Conservation (phyloP, 2,113 vertebrate genomes). For the Tiliqua scincoides region DNA sequence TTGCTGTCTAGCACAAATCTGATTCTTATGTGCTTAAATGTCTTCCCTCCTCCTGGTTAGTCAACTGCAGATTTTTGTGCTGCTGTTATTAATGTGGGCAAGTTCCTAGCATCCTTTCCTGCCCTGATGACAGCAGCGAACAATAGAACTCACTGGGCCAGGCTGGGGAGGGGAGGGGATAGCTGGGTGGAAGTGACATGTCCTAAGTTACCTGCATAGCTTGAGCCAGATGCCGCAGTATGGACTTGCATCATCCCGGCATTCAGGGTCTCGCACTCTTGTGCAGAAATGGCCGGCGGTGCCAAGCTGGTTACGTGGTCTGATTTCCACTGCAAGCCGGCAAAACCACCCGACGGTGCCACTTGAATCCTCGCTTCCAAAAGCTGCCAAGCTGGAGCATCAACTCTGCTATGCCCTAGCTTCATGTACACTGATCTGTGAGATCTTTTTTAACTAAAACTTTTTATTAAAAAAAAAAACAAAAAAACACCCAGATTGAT, state of each 20-base stretch:
- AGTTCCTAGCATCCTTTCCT: not conserved
- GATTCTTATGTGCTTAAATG: constrained; percentile 23
- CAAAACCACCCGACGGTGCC: constrained; percentile 58
- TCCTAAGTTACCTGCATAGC: constrained; percentile 39
- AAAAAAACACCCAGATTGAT: constrained; percentile 62
- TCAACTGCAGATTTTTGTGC: constrained; percentile 4
- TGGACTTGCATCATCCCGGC: constrained; percentile 78
- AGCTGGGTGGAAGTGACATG: constrained; percentile 28
- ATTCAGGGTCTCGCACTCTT: constrained; percentile 66
- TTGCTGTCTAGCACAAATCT: not conserved
- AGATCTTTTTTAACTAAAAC: constrained; percentile 68
- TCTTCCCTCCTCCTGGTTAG: not conserved
- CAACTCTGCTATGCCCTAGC: constrained; percentile 75
- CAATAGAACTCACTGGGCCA: constrained; percentile 35
- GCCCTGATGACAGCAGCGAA: constrained; percentile 1
- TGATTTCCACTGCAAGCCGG: constrained; percentile 51
- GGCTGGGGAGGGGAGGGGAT: constrained; percentile 23
- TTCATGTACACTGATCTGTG: constrained; percentile 79
- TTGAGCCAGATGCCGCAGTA: constrained; percentile 73
- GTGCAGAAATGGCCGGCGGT: constrained; percentile 60
- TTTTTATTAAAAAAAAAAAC: not conserved
- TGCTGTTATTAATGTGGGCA: constrained; percentile 16
- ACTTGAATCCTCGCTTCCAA: constrained; percentile 74
- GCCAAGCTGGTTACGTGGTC: constrained; percentile 50
- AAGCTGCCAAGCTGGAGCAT: constrained; percentile 77